Conservation (phyloP, 2,113 vertebrate species). For the Anguilla japonica region DNA sequence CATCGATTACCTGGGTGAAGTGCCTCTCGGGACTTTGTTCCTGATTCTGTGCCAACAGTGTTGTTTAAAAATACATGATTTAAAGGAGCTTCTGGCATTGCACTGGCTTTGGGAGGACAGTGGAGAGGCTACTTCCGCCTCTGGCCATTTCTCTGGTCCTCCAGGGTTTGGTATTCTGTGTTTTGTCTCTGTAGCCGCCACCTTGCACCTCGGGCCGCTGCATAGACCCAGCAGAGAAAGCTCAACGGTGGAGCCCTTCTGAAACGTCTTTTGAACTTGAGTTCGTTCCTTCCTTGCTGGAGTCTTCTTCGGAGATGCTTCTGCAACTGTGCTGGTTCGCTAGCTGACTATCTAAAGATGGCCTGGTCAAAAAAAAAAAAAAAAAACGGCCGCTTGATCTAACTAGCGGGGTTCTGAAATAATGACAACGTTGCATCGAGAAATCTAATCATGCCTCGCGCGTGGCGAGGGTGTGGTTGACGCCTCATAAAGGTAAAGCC, state of each 20-base stretch:
- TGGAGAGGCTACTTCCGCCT: neutral
- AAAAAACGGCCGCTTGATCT: no score
- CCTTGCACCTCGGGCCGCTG: neutral
- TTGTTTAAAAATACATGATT: neutral
- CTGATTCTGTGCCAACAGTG: neutral
- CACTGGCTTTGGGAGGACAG: neutral
- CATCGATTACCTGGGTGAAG: neutral
- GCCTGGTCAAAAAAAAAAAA: no score
- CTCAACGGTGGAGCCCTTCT: neutral
- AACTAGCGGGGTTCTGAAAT: neutral
- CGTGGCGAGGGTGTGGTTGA: neutral
- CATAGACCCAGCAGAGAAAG: neutral
- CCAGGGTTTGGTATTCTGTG: neutral
- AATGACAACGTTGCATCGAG: neutral
- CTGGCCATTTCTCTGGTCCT: neutral
- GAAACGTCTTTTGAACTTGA: no score
- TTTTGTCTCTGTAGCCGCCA: neutral
- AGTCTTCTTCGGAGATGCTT: no score
- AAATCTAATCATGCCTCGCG: neutral
- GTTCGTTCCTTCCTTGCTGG: no score
- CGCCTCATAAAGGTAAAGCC: neutral
- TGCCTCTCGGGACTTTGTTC: neutral
- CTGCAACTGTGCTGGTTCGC: no score
- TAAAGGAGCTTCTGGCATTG: neutral
- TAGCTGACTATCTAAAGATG: no score